Evolutionary conservation across 2,888 invertebrate species (phyloP).

Genomic region (Cantharis rufa): DNA sequence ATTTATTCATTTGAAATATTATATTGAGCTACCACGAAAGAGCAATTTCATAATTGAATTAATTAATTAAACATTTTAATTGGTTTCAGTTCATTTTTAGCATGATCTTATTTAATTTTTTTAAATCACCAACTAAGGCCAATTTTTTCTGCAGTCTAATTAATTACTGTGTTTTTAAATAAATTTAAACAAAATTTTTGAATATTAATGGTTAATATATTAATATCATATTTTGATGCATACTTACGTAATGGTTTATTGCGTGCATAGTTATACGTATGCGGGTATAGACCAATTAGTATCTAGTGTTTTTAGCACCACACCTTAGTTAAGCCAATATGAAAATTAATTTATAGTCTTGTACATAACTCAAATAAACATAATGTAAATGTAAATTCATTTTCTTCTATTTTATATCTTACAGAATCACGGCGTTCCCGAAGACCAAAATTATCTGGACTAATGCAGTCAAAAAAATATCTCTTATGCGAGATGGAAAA

Average conservation of each 20-base stretch:
- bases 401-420: background rate
- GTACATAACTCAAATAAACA: background rate
- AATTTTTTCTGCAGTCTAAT: background rate
- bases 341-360: constrained; percentile 2
- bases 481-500: constrained; percentile 42
- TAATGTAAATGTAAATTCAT: background rate
- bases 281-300: background rate
- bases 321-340: background rate
- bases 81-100: background rate
- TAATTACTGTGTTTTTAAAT: constrained; percentile 12
- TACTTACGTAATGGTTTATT: background rate
- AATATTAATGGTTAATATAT: constrained; percentile 6
- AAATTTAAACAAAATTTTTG: constrained; percentile 12
- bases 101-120: background rate
- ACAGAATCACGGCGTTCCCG: constrained; percentile 12
- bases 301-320: background rate
- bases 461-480: constrained; percentile 46
- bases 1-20: background rate
- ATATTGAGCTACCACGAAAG: background rate
- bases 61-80: background rate
- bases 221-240: constrained; percentile 11
- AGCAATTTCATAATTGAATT: background rate
- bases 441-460: constrained; percentile 45
- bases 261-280: background rate
- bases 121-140: background rate